phyloP scores from a whole-genome alignment of 2,797 vertebrate species.

The Anomalospiza imberbis region DNA sequence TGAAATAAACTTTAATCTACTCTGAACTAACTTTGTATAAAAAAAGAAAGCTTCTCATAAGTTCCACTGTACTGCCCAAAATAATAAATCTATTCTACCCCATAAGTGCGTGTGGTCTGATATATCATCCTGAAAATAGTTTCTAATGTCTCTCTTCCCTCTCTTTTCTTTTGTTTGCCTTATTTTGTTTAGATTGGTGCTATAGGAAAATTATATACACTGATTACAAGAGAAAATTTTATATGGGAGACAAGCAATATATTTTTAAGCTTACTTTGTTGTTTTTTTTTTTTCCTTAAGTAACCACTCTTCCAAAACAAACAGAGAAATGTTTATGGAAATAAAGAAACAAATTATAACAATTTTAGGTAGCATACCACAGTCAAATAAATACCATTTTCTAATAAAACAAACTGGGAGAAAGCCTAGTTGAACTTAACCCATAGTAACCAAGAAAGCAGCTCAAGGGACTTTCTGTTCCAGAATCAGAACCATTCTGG shows the following conservation, averaged over 20 bases:
- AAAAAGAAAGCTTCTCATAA: slow-evolving; percentile 66
- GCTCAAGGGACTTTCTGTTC: not conserved
- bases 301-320: slow-evolving; percentile 45
- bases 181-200: not conserved
- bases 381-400: slow-evolving; percentile 60
- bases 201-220: not conserved
- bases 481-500: not conserved
- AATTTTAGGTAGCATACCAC: slow-evolving; percentile 58
- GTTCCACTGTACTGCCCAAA: slow-evolving; percentile 63
- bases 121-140: slow-evolving; percentile 53
- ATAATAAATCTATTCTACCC: slow-evolving; percentile 53
- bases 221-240: slow-evolving; percentile 2
- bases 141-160: not conserved
- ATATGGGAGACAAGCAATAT: not conserved
- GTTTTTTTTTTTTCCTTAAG: not conserved
- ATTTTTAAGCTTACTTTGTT: not conserved
- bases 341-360: slow-evolving; percentile 56
- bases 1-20: slow-evolving; percentile 69
- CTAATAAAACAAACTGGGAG: slow-evolving; percentile 55
- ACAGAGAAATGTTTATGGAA: slow-evolving; percentile 49
- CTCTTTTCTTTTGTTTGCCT: not conserved
- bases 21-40: slow-evolving; percentile 62
- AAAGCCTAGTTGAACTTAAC: slow-evolving; percentile 46
- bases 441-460: slow-evolving; percentile 6
- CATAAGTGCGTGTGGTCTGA: slow-evolving; percentile 50